Evolutionary conservation across 2,113 vertebrate species (phyloP).

Genomic region (Oryzias celebensis): DNA sequence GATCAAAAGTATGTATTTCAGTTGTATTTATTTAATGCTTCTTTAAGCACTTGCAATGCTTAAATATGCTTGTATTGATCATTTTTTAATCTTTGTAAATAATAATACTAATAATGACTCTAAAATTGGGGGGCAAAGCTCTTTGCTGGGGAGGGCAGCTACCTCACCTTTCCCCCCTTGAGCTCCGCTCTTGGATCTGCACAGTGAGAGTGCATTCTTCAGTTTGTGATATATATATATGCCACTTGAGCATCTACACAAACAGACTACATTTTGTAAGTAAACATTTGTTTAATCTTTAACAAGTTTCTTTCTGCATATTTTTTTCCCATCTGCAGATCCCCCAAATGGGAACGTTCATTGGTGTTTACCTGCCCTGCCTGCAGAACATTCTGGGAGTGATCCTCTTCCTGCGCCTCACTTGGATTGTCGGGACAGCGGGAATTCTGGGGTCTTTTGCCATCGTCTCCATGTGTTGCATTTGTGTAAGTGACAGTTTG

Average conservation of each 20-base stretch:
- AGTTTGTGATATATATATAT: too few species aligned
- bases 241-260: too few species aligned
- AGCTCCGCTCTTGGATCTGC: too few species aligned
- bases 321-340: constrained; percentile 67
- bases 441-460: constrained; percentile 91
- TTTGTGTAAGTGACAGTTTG: constrained; percentile 81
- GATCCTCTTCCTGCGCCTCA: constrained; percentile 92
- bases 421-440: constrained; percentile 94
- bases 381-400: constrained; percentile 97
- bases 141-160: too few species aligned
- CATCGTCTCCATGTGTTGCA: constrained; percentile 91
- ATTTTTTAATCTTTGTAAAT: too few species aligned
- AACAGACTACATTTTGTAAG: neutral
- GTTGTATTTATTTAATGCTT: too few species aligned
- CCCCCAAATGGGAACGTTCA: constrained; percentile 93
- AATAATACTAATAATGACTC: too few species aligned
- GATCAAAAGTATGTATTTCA: too few species aligned
- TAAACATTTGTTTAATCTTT: neutral
- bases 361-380: constrained; percentile 96
- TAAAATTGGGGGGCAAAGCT: too few species aligned
- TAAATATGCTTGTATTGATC: too few species aligned
- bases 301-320: neutral
- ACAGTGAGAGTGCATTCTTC: neutral
- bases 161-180: too few species aligned
- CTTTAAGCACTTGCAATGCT: too few species aligned